Percentiles rank a stretch among this genome's conserved stretches.
These are phyloP conservation scores for Platorchestia sp. DNA, from an alignment of 1,140 invertebrate species.

Conservation along the genomic window DNA sequence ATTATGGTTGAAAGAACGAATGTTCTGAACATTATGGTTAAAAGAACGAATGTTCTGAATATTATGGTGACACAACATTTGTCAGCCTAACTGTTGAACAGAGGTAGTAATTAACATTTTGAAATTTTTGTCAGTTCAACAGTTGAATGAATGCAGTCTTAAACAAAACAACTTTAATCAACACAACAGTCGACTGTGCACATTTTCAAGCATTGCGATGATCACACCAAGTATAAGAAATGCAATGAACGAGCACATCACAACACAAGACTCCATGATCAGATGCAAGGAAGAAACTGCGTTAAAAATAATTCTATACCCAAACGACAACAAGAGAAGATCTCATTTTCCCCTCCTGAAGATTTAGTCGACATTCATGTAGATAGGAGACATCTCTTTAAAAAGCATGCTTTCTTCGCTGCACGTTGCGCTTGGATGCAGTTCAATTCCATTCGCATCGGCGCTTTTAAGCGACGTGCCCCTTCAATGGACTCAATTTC, in stretches of 20 bases:
- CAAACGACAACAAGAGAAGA: not conserved
- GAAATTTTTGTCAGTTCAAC: too few relatives aligned
- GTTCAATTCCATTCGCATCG: not conserved
- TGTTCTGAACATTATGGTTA: too few relatives aligned
- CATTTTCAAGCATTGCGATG: not conserved
- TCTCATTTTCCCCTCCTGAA: not conserved
- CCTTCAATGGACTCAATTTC: not conserved
- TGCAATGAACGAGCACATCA: not conserved
- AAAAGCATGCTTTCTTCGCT: not conserved
- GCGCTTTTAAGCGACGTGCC: not conserved
- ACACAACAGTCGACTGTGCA: not conserved
- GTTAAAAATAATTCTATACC: not conserved
- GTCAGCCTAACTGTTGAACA: too few relatives aligned
- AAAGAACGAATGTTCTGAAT: too few relatives aligned
- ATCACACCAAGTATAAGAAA: not conserved
- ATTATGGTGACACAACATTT: too few relatives aligned
- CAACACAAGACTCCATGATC: not conserved
- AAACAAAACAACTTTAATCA: not conserved
- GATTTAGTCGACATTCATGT: not conserved
- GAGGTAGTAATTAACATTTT: too few relatives aligned
- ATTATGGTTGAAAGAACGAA: too few relatives aligned
- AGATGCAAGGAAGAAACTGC: not conserved
- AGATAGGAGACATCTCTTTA: not conserved
- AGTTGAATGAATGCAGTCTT: too few relatives aligned
- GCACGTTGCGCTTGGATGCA: not conserved